phyloP scores from a whole-genome alignment of 2,113 vertebrate genomes.

The Sylvietta virens region DNA sequence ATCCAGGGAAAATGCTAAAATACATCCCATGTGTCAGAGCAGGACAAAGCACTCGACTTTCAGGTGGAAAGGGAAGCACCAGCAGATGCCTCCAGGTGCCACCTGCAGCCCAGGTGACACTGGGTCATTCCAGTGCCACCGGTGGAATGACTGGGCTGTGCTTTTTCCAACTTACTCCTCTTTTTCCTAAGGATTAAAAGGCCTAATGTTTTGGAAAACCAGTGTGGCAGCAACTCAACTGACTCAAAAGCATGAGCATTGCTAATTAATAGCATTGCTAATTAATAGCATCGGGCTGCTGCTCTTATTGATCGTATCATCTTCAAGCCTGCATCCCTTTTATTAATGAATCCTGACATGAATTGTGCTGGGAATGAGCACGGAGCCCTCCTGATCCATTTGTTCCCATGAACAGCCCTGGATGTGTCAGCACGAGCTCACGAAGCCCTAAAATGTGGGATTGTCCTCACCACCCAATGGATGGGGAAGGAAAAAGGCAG shows the following conservation, averaged over 20 bases:
- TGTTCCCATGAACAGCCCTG: neutral
- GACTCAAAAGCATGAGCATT: neutral
- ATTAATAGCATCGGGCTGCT: neutral
- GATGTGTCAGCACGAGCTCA: rapidly evolving
- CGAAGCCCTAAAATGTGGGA: neutral
- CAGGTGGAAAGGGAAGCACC: neutral
- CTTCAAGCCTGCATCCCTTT: neutral
- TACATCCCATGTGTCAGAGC: rapidly evolving
- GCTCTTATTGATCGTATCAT: neutral
- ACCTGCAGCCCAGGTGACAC: neutral
- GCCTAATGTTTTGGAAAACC: neutral
- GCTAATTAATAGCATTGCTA: neutral
- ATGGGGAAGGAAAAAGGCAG: neutral
- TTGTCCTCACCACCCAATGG: rapidly evolving
- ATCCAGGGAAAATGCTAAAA: neutral
- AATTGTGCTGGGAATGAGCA: neutral
- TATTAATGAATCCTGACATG: neutral
- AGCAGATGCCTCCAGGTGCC: neutral
- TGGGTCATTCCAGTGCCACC: rapidly evolving
- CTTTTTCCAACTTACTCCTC: neutral
- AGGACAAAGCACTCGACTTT: rapidly evolving
- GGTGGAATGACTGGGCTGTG: neutral
- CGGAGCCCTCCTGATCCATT: neutral
- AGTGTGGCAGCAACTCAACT: neutral
- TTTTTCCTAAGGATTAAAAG: neutral